A percentile compares a stretch with the other conserved stretches of the same genome.
Evolutionary conservation across 2,797 vertebrate species (phyloP).

Genomic region (Acanthopagrus latus): DNA sequence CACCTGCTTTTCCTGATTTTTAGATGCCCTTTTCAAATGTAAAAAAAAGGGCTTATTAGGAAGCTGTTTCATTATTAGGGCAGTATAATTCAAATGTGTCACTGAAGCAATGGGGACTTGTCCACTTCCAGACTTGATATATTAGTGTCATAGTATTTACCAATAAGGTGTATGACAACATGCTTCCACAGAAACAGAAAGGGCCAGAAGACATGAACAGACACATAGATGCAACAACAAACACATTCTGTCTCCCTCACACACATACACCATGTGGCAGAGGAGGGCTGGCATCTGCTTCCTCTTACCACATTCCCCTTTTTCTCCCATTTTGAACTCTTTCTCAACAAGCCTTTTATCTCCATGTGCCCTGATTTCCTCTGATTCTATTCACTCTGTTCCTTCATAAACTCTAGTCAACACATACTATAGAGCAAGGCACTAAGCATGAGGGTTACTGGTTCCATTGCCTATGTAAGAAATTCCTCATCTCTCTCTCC

Average conservation of each 20-base stretch:
- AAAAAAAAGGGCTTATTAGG: too few species aligned
- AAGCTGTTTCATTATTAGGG: too few species aligned
- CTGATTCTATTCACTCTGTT: constrained; percentile 7
- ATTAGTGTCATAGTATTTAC: background rate
- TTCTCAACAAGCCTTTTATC: constrained; percentile 40
- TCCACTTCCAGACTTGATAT: too few species aligned
- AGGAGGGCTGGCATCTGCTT: constrained; percentile 77
- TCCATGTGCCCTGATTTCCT: constrained; percentile 11
- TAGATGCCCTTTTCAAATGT: too few species aligned
- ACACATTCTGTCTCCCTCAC: constrained; percentile 45
- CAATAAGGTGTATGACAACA: background rate
- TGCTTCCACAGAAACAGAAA: background rate
- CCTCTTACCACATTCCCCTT: constrained; percentile 61
- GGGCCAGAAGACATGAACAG: constrained; percentile 2
- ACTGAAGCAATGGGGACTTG: too few species aligned
- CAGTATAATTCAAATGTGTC: too few species aligned
- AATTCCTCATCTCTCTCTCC: constrained; percentile 14
- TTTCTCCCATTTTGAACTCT: constrained; percentile 20
- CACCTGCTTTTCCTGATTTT: too few species aligned
- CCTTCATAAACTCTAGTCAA: constrained; percentile 3
- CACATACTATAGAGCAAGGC: background rate
- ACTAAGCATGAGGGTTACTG: constrained; percentile 6
- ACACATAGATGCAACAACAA: constrained; percentile 42
- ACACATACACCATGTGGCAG: constrained; percentile 67
- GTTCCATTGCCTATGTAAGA: constrained; percentile 11